Conservation (phyloP, 2,113 vertebrate genomes). For the Ceratotherium simum region DNA sequence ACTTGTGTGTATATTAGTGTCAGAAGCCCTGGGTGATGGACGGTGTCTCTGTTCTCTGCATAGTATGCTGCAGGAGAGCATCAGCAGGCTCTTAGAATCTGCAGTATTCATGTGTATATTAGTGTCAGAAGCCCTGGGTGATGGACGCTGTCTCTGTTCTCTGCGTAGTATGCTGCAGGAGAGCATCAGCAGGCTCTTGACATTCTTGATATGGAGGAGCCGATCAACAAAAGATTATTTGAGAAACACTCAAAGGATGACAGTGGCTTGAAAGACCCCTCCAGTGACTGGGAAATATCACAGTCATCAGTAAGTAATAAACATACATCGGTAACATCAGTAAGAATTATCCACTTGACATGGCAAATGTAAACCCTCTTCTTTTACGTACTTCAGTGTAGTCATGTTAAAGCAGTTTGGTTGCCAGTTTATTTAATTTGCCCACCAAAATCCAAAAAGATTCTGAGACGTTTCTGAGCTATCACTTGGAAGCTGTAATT, state of each 20-base stretch:
- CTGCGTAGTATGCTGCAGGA: conserved; percentile 95
- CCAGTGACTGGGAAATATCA: conserved; percentile 96
- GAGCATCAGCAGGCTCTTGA: conserved; percentile 98
- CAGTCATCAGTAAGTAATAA: conserved; percentile 92
- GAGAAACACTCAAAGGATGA: conserved; percentile 94
- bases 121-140: not conserved
- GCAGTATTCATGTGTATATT: not conserved
- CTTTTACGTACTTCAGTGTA: not conserved
- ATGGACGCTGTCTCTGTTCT: conserved; percentile 32
- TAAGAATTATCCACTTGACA: not conserved
- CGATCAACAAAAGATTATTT: conserved; percentile 94
- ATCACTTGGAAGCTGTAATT: not conserved
- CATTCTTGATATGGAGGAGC: conserved; percentile 97
- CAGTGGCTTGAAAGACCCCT: conserved; percentile 88
- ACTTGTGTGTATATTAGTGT: not conserved
- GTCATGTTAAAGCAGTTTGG: not conserved
- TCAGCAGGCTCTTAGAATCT: conserved; percentile 81
- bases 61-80: conserved; percentile 98
- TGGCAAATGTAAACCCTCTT: not conserved
- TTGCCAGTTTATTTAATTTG: not conserved
- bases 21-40: too few species aligned
- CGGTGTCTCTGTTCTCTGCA: too few species aligned
- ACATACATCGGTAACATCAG: not conserved
- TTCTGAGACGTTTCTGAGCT: not conserved
- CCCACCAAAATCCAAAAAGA: not conserved